Evolutionary conservation across 2,888 invertebrate genomes (phyloP), one percentile per base, ranked within the genome.

Genomic region (Cyclophora albipunctata): DNA sequence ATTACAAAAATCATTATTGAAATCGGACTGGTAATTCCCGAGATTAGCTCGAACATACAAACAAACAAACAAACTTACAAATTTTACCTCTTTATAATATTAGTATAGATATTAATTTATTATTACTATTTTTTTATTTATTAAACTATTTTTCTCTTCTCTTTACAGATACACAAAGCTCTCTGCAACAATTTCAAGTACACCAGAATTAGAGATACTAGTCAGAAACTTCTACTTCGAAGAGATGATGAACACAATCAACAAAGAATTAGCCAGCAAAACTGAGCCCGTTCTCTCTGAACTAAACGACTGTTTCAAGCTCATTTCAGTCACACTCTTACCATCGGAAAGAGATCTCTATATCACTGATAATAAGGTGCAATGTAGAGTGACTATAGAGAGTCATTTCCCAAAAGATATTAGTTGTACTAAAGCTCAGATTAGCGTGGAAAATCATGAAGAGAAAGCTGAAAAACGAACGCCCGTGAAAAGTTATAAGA

Each of bases 101-200:
- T n/a, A n/a, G n/a, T n/a, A n/a, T n/a, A n/a, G n/a, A n/a, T n/a
- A n/a, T n/a, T n/a, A n/a, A n/a, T n/a, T n/a, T n/a, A n/a, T n/a
- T n/a, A n/a, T n/a, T n/a, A n/a, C n/a, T n/a, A n/a, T n/a, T n/a
- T n/a, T n/a, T n/a, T n/a, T n/a, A n/a, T n/a, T n/a, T n/a, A n/a
- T n/a, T n/a, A n/a, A n/a, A n/a, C 20, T 20, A 20, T 47, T 45
- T n/a, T 44, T 5, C 44, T 46, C 4, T 34, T 50, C 42, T 42
- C 34, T 5, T 78, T 78, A 66, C 71, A 93, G 93, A 67, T 95
- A 94, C 69, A 92, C 93, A 48, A 93, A 93, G 81, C 92, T 93
- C 51, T 95, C 95, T 75, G 93, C 94, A 46, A 92, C 93, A 50
- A 93, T 97, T 57, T 93, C 96, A 4, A 92, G 95, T 58, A 94